Base-by-base conservation (phyloP, 1,140 invertebrate genomes). In the Lepidurus packardi region DNA sequence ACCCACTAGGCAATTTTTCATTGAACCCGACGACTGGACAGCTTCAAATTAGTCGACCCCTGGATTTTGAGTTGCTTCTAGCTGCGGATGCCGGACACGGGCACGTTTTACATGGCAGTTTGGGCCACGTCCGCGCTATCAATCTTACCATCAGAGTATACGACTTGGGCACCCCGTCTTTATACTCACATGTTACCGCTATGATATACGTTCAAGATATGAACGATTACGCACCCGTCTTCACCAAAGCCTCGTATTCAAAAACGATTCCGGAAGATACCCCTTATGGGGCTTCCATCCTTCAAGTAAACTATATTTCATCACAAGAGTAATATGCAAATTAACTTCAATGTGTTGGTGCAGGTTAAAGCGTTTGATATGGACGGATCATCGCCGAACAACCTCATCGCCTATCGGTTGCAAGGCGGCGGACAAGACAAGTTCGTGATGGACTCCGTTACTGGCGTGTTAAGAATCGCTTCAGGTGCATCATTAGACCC, bases 391-490 rank as follows among this genome's bases (percentile, higher is more conserved):
- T 86, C 91, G 1, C 92, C 94, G 1, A 95, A 96, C 84, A 96
- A 94, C 84, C 88, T 89, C 76, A 85, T 98, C 1, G 92, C 94
- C 6, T 97, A 98, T 84, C 88, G 94, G 80, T 94, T 98, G 74
- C 90, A 92, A 83, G 89, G 89, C 79, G 96, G 96, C 7, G 93
- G 93, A 1, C 89, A 90, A 41, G 96, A 97, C 83, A 98, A 97
- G 86, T 98, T 98, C 85, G 90, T 94, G 0, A 94, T 98, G 10
- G 91, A 93, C 82, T 88, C 93, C 0, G 90, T 92, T 81, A 90
- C 89, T 0, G 96, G 96, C 0, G 87, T 92, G 0, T 91, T 98
- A 44, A 90, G 90, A n/a, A 91, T 97, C 0, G 92, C 95, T 0
- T 87, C 89, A 11, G 95, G 94, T 0, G 94, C 95, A 0, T 91